These are phyloP conservation scores for Cheilosia variabilis DNA, from an alignment of 2,888 invertebrate species.

Conservation along the genomic window DNA sequence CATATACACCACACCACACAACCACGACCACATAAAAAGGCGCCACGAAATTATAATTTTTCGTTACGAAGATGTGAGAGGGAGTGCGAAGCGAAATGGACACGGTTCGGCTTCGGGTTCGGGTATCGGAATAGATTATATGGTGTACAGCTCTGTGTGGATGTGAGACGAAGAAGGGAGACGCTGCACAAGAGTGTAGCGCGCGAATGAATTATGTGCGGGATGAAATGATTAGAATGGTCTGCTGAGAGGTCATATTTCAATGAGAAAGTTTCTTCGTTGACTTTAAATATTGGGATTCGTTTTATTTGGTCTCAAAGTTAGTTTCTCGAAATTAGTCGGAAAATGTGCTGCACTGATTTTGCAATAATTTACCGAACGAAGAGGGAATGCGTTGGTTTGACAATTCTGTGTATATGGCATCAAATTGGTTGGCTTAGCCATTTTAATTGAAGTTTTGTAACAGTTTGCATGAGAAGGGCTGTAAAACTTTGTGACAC, in stretches of 20 bases:
- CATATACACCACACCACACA: conserved; percentile 8
- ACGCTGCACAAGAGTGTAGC: neutral
- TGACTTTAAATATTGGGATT: conserved; percentile 55
- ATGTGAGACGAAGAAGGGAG: neutral
- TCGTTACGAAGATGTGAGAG: conserved; percentile 25
- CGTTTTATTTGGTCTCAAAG: conserved; percentile 47
- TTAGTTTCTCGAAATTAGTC: conserved; percentile 13
- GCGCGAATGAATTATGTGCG: conserved; percentile 60
- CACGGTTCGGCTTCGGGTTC: neutral
- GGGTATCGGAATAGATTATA: neutral
- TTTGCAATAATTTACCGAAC: neutral
- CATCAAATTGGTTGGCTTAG: neutral
- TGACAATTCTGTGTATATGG: neutral
- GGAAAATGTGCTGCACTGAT: neutral
- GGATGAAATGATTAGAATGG: conserved; percentile 72
- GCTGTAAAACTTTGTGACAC: too few species aligned
- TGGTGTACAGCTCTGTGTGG: neutral
- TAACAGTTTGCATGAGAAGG: too few species aligned
- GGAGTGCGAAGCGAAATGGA: neutral
- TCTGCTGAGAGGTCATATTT: conserved; percentile 69
- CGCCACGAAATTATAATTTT: conserved; percentile 62
- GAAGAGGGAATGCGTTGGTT: neutral
- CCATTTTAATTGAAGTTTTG: neutral
- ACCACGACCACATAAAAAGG: conserved; percentile 38
- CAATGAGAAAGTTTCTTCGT: conserved; percentile 62